Percentiles rank a stretch among this genome's conserved stretches.
Conservation (phyloP, 37 sponge, comb jelly and placozoan species). For the Haliclona indistincta region DNA sequence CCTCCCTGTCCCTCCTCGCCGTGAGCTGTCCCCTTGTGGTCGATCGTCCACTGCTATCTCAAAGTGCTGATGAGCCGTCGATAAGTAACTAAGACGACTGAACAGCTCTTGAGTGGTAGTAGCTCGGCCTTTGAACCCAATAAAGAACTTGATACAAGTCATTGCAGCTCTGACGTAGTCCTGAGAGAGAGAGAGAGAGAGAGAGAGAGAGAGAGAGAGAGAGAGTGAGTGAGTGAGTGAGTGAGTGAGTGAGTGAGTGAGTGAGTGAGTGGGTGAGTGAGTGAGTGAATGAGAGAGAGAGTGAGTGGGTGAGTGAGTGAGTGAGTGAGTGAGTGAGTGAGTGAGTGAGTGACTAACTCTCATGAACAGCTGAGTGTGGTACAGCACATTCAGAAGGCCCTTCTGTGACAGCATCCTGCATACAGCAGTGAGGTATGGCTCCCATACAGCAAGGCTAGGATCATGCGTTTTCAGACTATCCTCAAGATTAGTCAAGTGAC, state of each 20-base stretch:
- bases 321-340: background rate
- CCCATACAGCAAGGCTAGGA: conserved; percentile 66
- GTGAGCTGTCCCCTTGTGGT: background rate
- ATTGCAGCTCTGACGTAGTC: conserved; percentile 80
- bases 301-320: background rate
- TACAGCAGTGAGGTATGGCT: conserved; percentile 62
- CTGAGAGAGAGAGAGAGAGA: conserved; percentile 25
- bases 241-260: background rate
- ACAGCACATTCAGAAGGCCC: conserved; percentile 63
- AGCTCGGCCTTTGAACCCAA: conserved; percentile 57
- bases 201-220: background rate
- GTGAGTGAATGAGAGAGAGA: conserved; percentile 7
- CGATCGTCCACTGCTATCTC: conserved; percentile 28
- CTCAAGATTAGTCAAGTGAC: conserved; percentile 51
- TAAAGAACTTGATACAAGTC: conserved; percentile 91
- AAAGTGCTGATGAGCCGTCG: conserved; percentile 67
- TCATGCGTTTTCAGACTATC: conserved; percentile 50
- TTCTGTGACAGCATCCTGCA: conserved; percentile 63
- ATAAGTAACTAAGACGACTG: conserved; percentile 44
- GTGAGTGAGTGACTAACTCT: conserved; percentile 41
- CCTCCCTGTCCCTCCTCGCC: conserved; percentile 6
- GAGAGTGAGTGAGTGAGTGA: background rate
- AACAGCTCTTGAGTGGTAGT: conserved; percentile 64
- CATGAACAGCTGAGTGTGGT: conserved; percentile 83
- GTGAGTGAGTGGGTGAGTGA: background rate